Conservation (phyloP, 2,888 invertebrate genomes). For the Drymonia ruficornis region DNA sequence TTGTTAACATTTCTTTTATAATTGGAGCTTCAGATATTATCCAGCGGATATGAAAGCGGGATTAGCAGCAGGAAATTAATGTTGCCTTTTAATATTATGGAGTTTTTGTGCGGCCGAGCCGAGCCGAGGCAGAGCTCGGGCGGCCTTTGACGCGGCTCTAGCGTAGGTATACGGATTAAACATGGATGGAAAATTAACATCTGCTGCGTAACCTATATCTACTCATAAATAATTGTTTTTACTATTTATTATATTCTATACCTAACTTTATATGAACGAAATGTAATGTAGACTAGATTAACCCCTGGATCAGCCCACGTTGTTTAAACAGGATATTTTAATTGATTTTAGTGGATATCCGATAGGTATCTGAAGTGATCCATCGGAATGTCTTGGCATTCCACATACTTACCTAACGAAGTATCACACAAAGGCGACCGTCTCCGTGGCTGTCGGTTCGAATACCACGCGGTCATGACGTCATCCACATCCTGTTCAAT, state of each 20-base stretch:
- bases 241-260: too few species aligned
- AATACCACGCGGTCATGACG: neutral
- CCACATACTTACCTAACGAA: neutral
- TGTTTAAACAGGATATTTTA: too few species aligned
- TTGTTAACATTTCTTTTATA: neutral
- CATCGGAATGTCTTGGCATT: too few species aligned
- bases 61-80: conserved; percentile 1
- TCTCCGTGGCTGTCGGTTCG: neutral
- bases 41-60: neutral
- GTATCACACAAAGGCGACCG: neutral
- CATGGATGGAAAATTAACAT: neutral
- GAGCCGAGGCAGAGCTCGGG: neutral
- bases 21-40: neutral
- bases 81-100: conserved; percentile 1
- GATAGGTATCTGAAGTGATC: too few species aligned
- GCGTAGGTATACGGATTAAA: neutral
- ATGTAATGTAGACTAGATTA: too few species aligned
- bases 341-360: too few species aligned
- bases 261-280: too few species aligned
- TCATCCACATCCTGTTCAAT: neutral
- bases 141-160: neutral
- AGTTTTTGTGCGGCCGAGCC: neutral
- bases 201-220: too few species aligned
- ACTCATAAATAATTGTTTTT: too few species aligned
- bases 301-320: too few species aligned